Base-by-base conservation (phyloP, 2,113 vertebrate species). In the Platysternon megacephalum region DNA sequence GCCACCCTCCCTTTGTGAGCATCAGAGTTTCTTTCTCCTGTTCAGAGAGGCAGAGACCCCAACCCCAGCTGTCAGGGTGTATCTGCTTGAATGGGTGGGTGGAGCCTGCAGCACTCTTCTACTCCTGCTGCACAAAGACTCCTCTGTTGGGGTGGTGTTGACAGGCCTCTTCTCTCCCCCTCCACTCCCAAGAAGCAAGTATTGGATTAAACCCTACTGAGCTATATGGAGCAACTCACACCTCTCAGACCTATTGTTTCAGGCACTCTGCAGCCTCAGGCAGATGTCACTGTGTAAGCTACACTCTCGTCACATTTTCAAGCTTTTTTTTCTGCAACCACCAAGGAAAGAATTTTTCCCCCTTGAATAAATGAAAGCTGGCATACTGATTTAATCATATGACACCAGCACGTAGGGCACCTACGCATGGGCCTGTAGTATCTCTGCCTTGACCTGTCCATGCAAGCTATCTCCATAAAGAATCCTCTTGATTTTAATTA, bases 41-140 rank as follows among this genome's bases (percentile, higher is more conserved):
- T 58, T 58, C 56, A 32, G 28, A 58, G 11, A 29, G 56, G 56
- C 56, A 58, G 56, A 58, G 56, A 12, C 56, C 56, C 12, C 56
- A 29, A 32, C 12, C 28, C 56, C 12, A 12, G 28, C 56, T 58
- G 10, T 29, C 5, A 58, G 56, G 12, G 28, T 48, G 0, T 1
- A 0, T 29, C 1, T 17, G 13, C 8, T 92, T 61, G 53, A 28
- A 12, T 42, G 6, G 83, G n/a, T 28, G 74, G 22, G 6, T 21
- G 5, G 39, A 76, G 21, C 24, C 32, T 29, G 11, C 72, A 24
- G 5, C 12, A 6, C 72, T 42, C 72, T 42, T 26, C 42, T 44
- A 26, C 22, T 76, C 39, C 72, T 76, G 24, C 39, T 26, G 24
- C 11, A 42, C 39, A 42, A 42, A 35, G n/a, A 42, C 35, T 74